phyloP scores from a whole-genome alignment of 2,113 vertebrate species.

The Nymphicus hollandicus region DNA sequence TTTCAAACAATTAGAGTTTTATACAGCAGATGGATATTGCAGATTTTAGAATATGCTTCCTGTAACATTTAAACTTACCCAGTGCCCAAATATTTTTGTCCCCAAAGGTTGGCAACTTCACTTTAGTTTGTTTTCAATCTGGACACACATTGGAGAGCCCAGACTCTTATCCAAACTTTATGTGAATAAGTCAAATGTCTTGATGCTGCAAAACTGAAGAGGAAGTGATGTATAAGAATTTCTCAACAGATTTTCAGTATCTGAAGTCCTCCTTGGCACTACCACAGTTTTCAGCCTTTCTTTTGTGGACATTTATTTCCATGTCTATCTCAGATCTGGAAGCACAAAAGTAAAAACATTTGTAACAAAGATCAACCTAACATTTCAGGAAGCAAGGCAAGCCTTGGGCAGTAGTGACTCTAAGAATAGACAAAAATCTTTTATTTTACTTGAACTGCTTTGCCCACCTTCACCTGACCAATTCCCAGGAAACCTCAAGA shows the following conservation, averaged over 20 bases:
- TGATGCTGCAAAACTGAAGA: not conserved
- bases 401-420: not conserved
- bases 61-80: not conserved
- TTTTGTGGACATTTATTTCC: not conserved
- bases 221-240: not conserved
- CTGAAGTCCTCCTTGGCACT: not conserved
- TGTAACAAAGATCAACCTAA: not conserved
- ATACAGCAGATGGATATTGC: not conserved
- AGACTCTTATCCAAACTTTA: not conserved
- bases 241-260: not conserved
- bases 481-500: not conserved
- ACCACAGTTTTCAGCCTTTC: not conserved
- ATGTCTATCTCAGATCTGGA: not conserved
- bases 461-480: not conserved
- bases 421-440: not conserved
- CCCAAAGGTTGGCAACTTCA: not conserved
- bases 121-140: not conserved
- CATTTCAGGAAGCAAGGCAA: not conserved
- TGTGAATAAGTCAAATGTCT: not conserved
- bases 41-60: not conserved
- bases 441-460: not conserved
- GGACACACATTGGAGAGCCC: accelerated
- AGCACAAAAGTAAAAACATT: not conserved
- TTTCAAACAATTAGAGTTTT: not conserved
- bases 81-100: not conserved